phyloP scores from a whole-genome alignment of 2,113 vertebrate genomes.

The Petroica traversi region DNA sequence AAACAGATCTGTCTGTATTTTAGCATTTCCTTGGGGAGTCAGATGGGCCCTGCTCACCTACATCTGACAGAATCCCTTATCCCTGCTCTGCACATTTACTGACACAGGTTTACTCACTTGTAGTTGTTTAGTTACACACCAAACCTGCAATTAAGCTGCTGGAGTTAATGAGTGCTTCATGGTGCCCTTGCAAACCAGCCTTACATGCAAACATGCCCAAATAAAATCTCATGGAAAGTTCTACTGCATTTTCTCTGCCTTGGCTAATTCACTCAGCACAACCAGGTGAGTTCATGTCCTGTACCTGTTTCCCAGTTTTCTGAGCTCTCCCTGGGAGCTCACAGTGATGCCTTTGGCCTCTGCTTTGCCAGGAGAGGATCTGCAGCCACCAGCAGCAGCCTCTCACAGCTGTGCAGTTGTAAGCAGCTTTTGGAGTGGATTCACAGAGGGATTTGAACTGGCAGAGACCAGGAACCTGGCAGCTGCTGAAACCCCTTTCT shows the following conservation, averaged over 20 bases:
- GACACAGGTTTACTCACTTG: not conserved
- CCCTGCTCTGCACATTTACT: not conserved
- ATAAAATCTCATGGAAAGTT: not conserved
- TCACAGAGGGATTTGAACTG: not conserved
- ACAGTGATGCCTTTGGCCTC: not conserved
- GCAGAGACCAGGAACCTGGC: not conserved
- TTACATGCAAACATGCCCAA: not conserved
- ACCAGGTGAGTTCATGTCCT: not conserved
- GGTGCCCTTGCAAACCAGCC: not conserved
- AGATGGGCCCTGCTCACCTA: not conserved
- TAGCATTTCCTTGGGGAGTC: not conserved
- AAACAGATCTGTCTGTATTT: not conserved
- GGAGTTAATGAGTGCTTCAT: not conserved
- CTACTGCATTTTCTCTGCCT: not conserved
- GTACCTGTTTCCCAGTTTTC: not conserved
- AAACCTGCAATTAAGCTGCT: not conserved
- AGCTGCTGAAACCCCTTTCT: not conserved
- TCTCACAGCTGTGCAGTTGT: not conserved
- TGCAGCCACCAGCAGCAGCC: not conserved
- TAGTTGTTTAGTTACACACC: not conserved
- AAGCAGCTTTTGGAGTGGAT: not conserved
- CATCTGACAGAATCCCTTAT: not conserved
- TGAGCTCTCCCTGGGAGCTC: not conserved
- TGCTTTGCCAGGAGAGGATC: not conserved
- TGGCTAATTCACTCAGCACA: not conserved